A percentile compares a stretch with the other conserved stretches of the same genome.
Conservation (phyloP, 2,113 vertebrate genomes). For the Crotalus helleri region DNA sequence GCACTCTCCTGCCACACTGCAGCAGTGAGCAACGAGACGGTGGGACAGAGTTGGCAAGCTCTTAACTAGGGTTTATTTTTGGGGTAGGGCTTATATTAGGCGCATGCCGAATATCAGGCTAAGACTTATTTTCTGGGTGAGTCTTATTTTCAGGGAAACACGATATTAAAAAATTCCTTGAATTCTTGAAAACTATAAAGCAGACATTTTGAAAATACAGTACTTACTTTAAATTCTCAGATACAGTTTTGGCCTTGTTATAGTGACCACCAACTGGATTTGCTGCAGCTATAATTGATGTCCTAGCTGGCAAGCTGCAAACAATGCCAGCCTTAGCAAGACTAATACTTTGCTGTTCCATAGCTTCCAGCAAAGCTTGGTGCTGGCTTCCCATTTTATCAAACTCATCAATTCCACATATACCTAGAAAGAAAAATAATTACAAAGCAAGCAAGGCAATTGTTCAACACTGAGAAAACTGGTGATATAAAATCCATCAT, state of each 20-base stretch:
- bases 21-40: no score
- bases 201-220: conserved; percentile 47
- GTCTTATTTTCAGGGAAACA: not conserved
- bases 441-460: not conserved
- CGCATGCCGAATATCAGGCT: no score
- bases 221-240: conserved; percentile 94
- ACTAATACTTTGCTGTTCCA: conserved; percentile 98
- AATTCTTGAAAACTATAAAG: not conserved
- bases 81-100: no score
- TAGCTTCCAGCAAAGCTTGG: conserved; percentile 93
- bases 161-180: not conserved
- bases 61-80: no score
- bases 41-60: no score
- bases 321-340: conserved; percentile 96
- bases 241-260: conserved; percentile 93
- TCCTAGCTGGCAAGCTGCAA: conserved; percentile 90
- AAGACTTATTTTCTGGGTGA: no score
- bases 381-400: conserved; percentile 97
- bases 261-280: conserved; percentile 96
- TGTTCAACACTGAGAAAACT: not conserved
- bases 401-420: conserved; percentile 99
- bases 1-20: no score
- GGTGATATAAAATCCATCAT: not conserved
- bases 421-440: conserved; percentile 69
- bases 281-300: conserved; percentile 91